phyloP scores from a whole-genome alignment of 2,113 vertebrate species.

The Vulpes lagopus region DNA sequence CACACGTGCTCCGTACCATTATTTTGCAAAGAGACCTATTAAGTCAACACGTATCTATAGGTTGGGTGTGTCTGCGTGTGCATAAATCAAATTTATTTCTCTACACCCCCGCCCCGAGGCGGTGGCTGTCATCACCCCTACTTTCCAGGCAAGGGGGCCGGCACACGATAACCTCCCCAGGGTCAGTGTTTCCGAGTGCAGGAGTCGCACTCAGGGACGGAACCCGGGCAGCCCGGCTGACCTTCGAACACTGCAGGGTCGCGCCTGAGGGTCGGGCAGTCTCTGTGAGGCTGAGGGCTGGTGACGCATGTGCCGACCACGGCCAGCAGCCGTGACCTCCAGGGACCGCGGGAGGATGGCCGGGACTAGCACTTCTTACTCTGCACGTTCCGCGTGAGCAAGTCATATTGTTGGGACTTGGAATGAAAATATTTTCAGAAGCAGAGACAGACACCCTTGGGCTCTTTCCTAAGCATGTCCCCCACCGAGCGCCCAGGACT shows the following conservation, averaged over 20 bases:
- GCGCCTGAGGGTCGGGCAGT: neutral
- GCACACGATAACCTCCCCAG: neutral
- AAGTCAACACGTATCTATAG: neutral
- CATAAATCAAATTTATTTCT: neutral
- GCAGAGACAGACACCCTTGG: neutral
- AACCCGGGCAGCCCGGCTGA: neutral
- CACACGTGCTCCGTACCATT: neutral
- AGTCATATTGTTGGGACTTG: neutral
- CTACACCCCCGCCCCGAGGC: no score
- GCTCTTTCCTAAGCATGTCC: neutral
- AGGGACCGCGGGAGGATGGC: accelerated
- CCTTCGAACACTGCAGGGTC: neutral
- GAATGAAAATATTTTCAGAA: neutral
- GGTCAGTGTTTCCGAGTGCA: neutral
- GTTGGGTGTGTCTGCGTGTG: no score
- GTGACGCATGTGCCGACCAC: accelerated
- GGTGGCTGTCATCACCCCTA: neutral
- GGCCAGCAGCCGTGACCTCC: neutral
- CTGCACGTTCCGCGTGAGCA: neutral
- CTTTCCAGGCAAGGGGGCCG: neutral
- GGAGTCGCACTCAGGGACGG: neutral
- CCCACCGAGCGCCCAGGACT: accelerated
- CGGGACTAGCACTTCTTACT: neutral
- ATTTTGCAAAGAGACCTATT: neutral
- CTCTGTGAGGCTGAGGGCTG: neutral